phyloP scores from a whole-genome alignment of 2,888 invertebrate species.

The Stomorhina lunata region DNA sequence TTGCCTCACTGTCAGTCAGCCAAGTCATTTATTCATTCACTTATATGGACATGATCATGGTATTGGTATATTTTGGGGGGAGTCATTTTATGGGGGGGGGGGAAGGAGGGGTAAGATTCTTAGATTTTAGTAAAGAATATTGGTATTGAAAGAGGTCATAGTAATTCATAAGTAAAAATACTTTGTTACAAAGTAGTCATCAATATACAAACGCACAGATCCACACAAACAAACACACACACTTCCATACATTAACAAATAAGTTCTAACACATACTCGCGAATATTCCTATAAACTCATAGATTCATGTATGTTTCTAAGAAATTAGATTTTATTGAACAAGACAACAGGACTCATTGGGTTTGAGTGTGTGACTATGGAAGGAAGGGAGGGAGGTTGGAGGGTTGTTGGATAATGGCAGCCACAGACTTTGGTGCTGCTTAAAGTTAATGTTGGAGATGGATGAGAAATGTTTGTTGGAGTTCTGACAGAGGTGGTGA shows the following conservation, averaged over 20 bases:
- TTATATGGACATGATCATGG: not conserved
- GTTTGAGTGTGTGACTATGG: not conserved
- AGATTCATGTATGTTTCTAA: slow-evolving; percentile 19
- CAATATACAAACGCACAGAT: slow-evolving; percentile 20
- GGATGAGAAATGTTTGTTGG: not conserved
- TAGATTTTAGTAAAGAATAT: not conserved
- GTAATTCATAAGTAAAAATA: slow-evolving; percentile 64
- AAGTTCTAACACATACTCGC: not conserved
- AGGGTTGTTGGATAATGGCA: not conserved
- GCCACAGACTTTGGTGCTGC: too few relatives aligned
- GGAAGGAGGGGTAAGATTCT: not conserved
- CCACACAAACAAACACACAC: not conserved
- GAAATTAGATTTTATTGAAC: slow-evolving; percentile 60
- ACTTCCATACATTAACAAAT: not conserved
- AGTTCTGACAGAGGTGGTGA: not conserved
- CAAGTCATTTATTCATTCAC: not conserved
- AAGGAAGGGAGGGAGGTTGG: not conserved
- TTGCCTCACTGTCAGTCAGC: slow-evolving; percentile 19
- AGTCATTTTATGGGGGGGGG: not conserved
- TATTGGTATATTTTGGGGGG: not conserved
- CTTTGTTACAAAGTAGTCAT: slow-evolving; percentile 44
- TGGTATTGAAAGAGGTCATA: slow-evolving; percentile 28
- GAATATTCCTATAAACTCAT: not conserved
- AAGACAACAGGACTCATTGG: slow-evolving; percentile 32
- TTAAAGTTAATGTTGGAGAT: not conserved